Percentiles rank a stretch among this genome's conserved stretches.
Conservation (phyloP, 2,888 invertebrate species). For the Phyto melanocephala region DNA sequence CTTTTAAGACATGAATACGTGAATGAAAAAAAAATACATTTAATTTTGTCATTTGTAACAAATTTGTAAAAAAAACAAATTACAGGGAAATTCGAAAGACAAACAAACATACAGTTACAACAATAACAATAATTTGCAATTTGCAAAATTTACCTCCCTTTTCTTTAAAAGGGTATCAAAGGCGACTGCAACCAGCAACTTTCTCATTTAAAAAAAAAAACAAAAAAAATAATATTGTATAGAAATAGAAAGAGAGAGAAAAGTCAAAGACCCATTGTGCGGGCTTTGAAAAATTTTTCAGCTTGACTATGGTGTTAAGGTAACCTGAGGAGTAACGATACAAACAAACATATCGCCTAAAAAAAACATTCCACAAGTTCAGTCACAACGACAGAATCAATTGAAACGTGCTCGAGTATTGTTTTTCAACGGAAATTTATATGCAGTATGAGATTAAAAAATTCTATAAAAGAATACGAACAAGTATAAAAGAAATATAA, state of each 20-base stretch:
- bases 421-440: conserved; percentile 53
- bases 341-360: not conserved
- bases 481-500: not conserved
- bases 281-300: not conserved
- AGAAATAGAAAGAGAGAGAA: not conserved
- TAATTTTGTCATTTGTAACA: conserved; percentile 25
- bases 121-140: conserved; percentile 5
- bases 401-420: conserved; percentile 56
- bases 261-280: not conserved
- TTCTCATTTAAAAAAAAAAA: not conserved
- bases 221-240: not conserved
- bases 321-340: not conserved
- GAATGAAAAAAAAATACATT: not conserved
- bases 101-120: not conserved
- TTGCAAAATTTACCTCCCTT: too few relatives aligned
- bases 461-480: not conserved
- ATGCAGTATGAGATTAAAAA: conserved; percentile 16
- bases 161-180: too few relatives aligned
- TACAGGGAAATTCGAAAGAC: not conserved
- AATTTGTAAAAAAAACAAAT: conserved; percentile 20
- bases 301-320: not conserved
- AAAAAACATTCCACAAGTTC: conserved; percentile 45
- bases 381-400: conserved; percentile 43
- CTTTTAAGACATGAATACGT: not conserved
- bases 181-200: not conserved